phyloP scores from a whole-genome alignment of 2,888 invertebrate genomes.

The Strigamia crassipes region DNA sequence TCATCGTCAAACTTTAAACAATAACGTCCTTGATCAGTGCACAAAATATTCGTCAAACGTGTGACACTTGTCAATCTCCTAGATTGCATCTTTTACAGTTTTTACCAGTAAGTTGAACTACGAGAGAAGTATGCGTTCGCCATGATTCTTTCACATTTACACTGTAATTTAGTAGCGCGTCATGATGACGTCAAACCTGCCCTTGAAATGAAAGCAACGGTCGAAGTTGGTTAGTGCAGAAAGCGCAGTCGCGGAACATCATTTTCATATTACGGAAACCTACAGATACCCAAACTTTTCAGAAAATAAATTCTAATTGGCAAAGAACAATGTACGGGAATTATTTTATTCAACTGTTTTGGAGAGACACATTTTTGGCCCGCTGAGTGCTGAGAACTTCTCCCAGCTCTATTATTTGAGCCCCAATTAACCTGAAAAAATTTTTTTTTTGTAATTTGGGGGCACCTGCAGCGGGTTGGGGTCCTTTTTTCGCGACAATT shows the following conservation, averaged over 20 bases:
- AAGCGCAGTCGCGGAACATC: not conserved
- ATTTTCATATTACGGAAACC: not conserved
- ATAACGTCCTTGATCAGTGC: slow-evolving; percentile 5
- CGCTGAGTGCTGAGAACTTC: too few relatives aligned
- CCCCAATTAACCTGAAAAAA: too few relatives aligned
- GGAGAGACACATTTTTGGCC: too few relatives aligned
- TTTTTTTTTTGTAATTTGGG: too few relatives aligned
- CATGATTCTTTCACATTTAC: slow-evolving; percentile 1
- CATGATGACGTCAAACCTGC: not conserved
- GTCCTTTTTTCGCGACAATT: too few relatives aligned
- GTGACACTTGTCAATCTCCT: slow-evolving; percentile 11
- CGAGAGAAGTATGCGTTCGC: not conserved
- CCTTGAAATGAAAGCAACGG: not conserved
- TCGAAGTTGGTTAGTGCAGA: not conserved
- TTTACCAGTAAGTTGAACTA: slow-evolving; percentile 21
- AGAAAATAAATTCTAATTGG: too few relatives aligned
- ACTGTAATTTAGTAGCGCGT: not conserved
- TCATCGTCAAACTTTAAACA: slow-evolving; percentile 6
- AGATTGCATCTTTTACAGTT: slow-evolving; percentile 11
- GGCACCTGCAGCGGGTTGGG: too few relatives aligned
- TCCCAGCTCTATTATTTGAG: too few relatives aligned
- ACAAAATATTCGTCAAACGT: slow-evolving; percentile 16
- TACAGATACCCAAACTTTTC: too few relatives aligned
- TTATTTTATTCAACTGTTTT: too few relatives aligned
- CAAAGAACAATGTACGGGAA: too few relatives aligned